Evolutionary conservation across 1,140 invertebrate species (phyloP).

Genomic region (Cyrtorhinus lividipennis): DNA sequence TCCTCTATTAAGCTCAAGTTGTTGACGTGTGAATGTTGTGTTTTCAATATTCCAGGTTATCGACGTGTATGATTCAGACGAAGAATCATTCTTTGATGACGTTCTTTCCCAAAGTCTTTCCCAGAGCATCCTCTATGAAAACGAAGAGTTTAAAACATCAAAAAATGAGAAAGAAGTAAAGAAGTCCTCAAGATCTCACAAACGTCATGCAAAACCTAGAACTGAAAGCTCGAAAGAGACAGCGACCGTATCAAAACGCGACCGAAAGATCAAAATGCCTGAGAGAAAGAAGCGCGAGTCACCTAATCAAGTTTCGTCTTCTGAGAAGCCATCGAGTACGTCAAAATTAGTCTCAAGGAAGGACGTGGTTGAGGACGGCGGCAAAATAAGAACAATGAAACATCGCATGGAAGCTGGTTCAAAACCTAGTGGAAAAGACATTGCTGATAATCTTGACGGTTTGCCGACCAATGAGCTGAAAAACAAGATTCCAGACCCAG

Average conservation of each 20-base stretch:
- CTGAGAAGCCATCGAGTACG: background rate
- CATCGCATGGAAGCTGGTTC: background rate
- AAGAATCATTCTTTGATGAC: slow-evolving; percentile 3
- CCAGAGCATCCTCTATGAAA: background rate
- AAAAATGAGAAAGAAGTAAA: background rate
- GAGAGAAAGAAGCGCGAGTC: background rate
- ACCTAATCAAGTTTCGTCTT: background rate
- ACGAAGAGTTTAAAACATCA: background rate
- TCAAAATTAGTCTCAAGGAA: background rate
- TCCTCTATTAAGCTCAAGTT: too few species aligned
- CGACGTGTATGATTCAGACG: background rate
- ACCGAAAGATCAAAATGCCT: too few species aligned
- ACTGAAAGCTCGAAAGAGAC: background rate
- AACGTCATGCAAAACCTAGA: background rate
- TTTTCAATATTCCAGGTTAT: too few species aligned
- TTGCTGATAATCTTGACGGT: background rate
- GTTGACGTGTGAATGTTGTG: too few species aligned
- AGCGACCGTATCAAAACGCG: background rate
- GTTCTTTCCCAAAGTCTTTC: background rate
- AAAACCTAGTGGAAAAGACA: background rate
- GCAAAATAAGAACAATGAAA: background rate
- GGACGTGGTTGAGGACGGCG: background rate
- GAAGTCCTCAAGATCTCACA: background rate
- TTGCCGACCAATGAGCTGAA: background rate
- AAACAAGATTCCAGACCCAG: background rate